Percentiles rank a stretch among this genome's conserved stretches.
These are phyloP conservation scores for Augochlora pura DNA, from an alignment of 1,140 invertebrate genomes.

Conservation along the genomic window DNA sequence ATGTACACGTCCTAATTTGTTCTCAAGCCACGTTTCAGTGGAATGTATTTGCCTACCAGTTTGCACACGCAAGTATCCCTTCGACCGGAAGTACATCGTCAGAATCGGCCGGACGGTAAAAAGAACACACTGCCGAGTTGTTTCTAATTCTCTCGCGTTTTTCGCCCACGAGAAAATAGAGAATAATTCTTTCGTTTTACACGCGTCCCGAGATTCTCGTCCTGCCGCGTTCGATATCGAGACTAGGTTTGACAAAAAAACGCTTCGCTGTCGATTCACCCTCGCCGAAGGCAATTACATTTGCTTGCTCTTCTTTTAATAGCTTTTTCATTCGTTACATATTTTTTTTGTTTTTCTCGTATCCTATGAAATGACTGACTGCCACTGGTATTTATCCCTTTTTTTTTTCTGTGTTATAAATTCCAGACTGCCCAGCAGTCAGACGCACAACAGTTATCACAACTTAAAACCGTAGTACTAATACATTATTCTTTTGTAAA, in stretches of 20 bases:
- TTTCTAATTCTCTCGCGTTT: conserved; percentile 23
- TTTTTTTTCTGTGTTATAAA: conserved; percentile 49
- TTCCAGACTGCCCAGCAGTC: conserved; percentile 77
- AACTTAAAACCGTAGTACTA: conserved; percentile 76
- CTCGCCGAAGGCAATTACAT: conserved; percentile 57
- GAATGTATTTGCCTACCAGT: conserved; percentile 65
- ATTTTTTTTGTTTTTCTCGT: conserved; percentile 21
- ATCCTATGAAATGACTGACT: conserved; percentile 69
- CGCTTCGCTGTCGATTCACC: conserved; percentile 30
- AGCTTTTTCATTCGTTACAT: neutral
- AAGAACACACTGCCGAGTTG: conserved; percentile 58
- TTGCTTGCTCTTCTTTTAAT: conserved; percentile 29
- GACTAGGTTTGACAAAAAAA: conserved; percentile 66
- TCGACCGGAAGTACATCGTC: conserved; percentile 35
- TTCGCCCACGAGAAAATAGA: neutral
- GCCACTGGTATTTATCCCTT: conserved; percentile 62
- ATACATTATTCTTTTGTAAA: conserved; percentile 76
- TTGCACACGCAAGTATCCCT: conserved; percentile 41
- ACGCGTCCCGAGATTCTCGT: neutral
- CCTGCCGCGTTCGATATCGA: neutral
- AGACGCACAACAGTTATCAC: conserved; percentile 76
- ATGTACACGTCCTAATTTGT: conserved; percentile 60
- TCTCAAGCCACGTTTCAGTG: conserved; percentile 67
- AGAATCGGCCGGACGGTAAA: conserved; percentile 33
- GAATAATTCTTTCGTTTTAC: too few species aligned